Evolutionary conservation across 2,113 vertebrate species (phyloP), one percentile per base, ranked within the genome.

Genomic region (Oreotrochilus melanogaster): DNA sequence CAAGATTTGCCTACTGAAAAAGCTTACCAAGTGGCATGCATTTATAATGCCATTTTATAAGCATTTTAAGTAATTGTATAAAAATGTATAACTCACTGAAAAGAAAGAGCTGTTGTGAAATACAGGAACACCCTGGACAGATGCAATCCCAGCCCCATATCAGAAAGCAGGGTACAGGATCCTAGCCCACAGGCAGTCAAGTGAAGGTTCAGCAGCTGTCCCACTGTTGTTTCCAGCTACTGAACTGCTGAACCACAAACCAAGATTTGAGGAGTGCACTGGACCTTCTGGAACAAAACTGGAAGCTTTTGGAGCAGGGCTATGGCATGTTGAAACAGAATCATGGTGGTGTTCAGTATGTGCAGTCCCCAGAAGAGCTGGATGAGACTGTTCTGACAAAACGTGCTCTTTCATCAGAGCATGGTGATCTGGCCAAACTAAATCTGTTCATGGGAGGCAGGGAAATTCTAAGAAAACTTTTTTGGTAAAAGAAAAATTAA

Each of bases 401-500:
- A 54, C n/a, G 78, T 75, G 11, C 73, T 92, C 91, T 83, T 93
- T 86, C 72, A 73, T 78, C 79, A 83, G 75, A 91, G 92, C 93
- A 89, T 9, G 7, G 78, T 69, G 62, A 82, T 85, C 70, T 93
- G 78, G 93, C 93, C 95, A 93, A 97, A 92, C 45, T 53, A 94
- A 96, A 92, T 65, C 88, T 94, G 88, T 86, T 93, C 90, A 35
- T 5, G 17, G 74, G 47, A 72, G 76, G 60, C 88, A 27, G 31
- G 78, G 31, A 76, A 93, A 86, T 35, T 67, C 51, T 78, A 25
- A 93, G 18, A 81, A 71, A 33, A 22, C 43, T 75, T 91, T 91
- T 74, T 9, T 69, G 11, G 42, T 50, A 28, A 37, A 66, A 78
- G 48, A 70, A 66, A 92, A 72, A 39, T 2, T 2, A 1, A 1